These are phyloP conservation scores for Hyla sarda DNA, from an alignment of 2,113 vertebrate species.

Conservation along the genomic window DNA sequence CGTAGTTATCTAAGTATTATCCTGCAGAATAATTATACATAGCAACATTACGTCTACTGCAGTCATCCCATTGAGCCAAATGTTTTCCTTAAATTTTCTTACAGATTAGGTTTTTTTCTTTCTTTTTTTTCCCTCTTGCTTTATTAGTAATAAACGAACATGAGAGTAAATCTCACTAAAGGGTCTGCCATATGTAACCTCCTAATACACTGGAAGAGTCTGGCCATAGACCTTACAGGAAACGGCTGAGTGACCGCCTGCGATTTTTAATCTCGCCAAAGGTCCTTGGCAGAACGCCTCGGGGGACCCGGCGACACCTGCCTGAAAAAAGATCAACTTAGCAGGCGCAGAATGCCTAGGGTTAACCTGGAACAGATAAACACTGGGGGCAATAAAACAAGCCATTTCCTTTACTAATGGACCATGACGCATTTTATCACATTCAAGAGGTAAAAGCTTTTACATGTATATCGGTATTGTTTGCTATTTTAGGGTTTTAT, in stretches of 20 bases:
- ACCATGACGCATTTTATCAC: conserved; percentile 21
- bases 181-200: background rate
- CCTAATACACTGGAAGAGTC: background rate
- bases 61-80: background rate
- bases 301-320: background rate
- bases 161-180: background rate
- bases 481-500: background rate
- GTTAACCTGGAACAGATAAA: conserved; percentile 27
- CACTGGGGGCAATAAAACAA: conserved; percentile 40
- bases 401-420: conserved; percentile 29
- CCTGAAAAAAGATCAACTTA: background rate
- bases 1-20: background rate
- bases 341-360: background rate
- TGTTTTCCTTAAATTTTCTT: background rate
- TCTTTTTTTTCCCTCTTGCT: background rate
- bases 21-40: background rate
- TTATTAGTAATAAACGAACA: background rate
- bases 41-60: background rate
- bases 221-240: background rate
- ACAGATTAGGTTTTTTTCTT: background rate
- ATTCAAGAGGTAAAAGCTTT: conserved; percentile 30
- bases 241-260: background rate
- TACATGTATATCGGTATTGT: background rate
- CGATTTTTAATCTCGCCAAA: background rate
- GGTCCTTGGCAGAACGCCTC: conserved; percentile 27